A percentile compares a stretch with the other conserved stretches of the same genome.
phyloP scores from a whole-genome alignment of 2,797 vertebrate species.

The Sebastes trivittatus region DNA sequence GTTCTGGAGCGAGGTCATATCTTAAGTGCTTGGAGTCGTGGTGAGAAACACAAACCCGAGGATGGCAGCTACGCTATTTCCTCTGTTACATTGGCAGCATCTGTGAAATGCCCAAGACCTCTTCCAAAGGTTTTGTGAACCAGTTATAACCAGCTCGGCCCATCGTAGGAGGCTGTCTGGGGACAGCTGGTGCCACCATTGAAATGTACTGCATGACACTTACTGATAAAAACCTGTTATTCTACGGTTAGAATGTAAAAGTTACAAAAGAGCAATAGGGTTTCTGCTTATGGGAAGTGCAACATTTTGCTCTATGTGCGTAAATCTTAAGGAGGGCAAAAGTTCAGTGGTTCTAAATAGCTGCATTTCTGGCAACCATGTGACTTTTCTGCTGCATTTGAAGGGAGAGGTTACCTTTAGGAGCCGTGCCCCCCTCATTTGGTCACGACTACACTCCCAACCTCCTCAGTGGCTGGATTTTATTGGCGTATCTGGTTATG shows the following conservation, averaged over 20 bases:
- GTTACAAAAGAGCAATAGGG: background rate
- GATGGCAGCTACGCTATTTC: constrained; percentile 46
- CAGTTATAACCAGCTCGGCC: constrained; percentile 52
- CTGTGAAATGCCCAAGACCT: constrained; percentile 46
- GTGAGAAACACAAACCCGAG: constrained; percentile 41
- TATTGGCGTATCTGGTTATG: constrained; percentile 40
- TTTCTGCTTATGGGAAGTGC: background rate
- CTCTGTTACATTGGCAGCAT: constrained; percentile 42
- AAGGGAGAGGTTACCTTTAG: constrained; percentile 33
- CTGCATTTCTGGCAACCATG: constrained; percentile 28
- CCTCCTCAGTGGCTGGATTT: constrained; percentile 9
- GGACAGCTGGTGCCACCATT: constrained; percentile 58
- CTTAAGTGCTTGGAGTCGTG: constrained; percentile 20
- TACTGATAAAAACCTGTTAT: background rate
- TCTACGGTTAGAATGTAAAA: background rate
- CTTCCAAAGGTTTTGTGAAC: constrained; percentile 51
- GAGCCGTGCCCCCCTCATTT: background rate
- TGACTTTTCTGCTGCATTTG: constrained; percentile 42
- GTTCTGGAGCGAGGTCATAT: background rate
- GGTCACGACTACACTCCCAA: constrained; percentile 10
- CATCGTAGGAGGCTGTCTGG: constrained; percentile 24
- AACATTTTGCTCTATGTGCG: background rate
- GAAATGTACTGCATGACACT: background rate
- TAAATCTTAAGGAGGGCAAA: background rate
- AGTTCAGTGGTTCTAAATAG: constrained; percentile 43